Evolutionary conservation across 2,888 invertebrate species (phyloP), one percentile per base, ranked within the genome.

Genomic region (Epirrhoe tristata): DNA sequence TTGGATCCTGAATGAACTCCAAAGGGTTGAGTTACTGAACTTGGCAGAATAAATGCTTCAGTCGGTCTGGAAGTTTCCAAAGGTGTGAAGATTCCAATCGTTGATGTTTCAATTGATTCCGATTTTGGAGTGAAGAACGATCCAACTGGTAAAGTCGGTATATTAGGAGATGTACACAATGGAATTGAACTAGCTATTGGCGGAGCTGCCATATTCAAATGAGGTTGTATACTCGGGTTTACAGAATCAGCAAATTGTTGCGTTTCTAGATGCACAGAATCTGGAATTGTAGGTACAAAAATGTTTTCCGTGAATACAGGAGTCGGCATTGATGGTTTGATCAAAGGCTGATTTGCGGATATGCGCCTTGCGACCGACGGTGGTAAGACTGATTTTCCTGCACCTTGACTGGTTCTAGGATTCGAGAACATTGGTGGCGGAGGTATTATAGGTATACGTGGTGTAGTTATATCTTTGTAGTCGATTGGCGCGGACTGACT

Each of bases 351-450:
- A 66, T 86, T 87, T 0, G 86, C 82, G 0, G 86, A 79, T 67
- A 93, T 85, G 14, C 90, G 84, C 58, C 93, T 87, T 17, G 93
- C 93, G 0, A 93, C 88, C 0, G 93, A 93, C 0, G 93, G 93
- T 6, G 93, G 93, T 70, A 93, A 72, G 1, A 92, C 77, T 0
- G 88, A 70, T 69, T 86, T 90, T 16, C 77, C 83, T n/a, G 79
- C 72, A n/a, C 77, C 50, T 60, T 81, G 81, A 57, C 73, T 79
- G 5, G 85, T 80, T 63, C 75, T 80, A 32, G 59, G 52, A 59
- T 87, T 85, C 1, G 90, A 88, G 71, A 91, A 92, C 90, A 90
- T 91, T 0, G 91, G 90, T 0, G 93, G 93, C 3, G 92, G 93
- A 6, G 93, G 90, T 62, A 92, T 89, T 0, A 89, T 81, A 24